phyloP scores from a whole-genome alignment of 2,797 vertebrate genomes.

The Lacerta viridis region DNA sequence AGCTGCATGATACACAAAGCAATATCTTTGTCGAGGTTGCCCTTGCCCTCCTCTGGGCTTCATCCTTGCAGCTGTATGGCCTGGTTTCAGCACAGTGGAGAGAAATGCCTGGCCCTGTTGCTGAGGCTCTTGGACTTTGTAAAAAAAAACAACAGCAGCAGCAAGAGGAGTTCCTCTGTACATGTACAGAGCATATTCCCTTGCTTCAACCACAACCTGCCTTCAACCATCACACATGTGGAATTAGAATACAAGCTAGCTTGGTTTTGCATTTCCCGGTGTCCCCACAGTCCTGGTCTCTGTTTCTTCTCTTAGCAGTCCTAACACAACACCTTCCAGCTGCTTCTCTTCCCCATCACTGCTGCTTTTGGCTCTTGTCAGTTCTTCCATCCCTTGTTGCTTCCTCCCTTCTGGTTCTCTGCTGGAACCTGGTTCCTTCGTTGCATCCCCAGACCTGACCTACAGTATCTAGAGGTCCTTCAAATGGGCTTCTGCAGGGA shows the following conservation, averaged over 20 bases:
- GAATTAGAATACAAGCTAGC: neutral
- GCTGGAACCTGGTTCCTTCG: neutral
- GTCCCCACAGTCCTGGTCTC: neutral
- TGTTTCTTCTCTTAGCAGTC: neutral
- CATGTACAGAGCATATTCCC: neutral
- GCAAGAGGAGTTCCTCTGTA: neutral
- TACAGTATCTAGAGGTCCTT: neutral
- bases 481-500: slow-evolving; percentile 82
- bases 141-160: too few species aligned
- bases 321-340: neutral
- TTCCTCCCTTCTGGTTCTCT: neutral
- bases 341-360: neutral
- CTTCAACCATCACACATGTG: neutral
- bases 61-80: neutral
- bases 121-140: too few species aligned
- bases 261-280: neutral
- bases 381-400: neutral
- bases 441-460: neutral
- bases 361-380: neutral
- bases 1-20: neutral
- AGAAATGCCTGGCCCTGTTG: neutral
- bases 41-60: neutral
- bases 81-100: neutral
- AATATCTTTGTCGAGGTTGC: neutral
- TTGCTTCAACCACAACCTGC: neutral